Percentiles rank a stretch among this genome's conserved stretches.
Conservation (phyloP, 2,888 invertebrate species). For the Synanthedon andrenaeformis region DNA sequence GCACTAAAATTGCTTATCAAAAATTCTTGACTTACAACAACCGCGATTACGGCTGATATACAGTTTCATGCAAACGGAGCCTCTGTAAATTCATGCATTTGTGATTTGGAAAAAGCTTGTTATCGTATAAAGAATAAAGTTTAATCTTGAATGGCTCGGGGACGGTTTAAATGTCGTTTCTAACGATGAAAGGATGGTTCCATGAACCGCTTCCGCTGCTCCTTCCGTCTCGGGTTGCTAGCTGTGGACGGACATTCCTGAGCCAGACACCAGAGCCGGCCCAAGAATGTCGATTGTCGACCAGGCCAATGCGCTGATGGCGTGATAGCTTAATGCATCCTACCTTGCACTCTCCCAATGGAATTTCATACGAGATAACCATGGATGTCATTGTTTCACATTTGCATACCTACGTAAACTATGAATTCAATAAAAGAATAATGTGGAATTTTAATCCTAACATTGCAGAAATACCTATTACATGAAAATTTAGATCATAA, state of each 20-base stretch:
- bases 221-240: slow-evolving; percentile 69
- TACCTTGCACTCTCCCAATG: slow-evolving; percentile 21
- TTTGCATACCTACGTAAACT: not conserved
- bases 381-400: slow-evolving; percentile 17
- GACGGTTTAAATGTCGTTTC: slow-evolving; percentile 21
- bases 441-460: not conserved
- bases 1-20: slow-evolving; percentile 7
- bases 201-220: slow-evolving; percentile 67
- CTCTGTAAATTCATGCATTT: slow-evolving; percentile 16
- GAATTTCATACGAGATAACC: slow-evolving; percentile 40
- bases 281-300: slow-evolving; percentile 59
- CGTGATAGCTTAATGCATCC: slow-evolving; percentile 56
- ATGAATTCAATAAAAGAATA: slow-evolving; percentile 2
- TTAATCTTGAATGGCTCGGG: not conserved
- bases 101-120: slow-evolving; percentile 9
- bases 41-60: slow-evolving; percentile 14
- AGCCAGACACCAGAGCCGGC: slow-evolving; percentile 50
- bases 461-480: too few species aligned
- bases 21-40: slow-evolving; percentile 13
- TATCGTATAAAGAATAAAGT: slow-evolving; percentile 4
- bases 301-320: slow-evolving; percentile 44
- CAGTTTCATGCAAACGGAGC: slow-evolving; percentile 21
- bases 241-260: slow-evolving; percentile 52
- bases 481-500: too few species aligned
- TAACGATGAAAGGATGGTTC: slow-evolving; percentile 23